Conservation (phyloP, 2,888 invertebrate species). For the Drosophila mettleri region DNA sequence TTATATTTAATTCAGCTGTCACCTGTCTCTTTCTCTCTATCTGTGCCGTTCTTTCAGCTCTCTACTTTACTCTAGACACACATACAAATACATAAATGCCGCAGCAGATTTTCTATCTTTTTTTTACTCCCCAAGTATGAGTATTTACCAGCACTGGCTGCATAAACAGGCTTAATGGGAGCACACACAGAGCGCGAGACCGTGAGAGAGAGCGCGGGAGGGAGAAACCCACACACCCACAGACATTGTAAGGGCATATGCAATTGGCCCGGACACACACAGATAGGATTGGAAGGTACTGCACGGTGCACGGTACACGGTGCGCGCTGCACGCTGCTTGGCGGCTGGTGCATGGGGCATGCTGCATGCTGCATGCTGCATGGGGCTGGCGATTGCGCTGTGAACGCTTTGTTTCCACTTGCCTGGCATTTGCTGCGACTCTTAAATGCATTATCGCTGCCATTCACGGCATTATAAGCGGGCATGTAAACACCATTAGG, state of each 20-base stretch:
- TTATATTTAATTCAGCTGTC: slow-evolving; percentile 25
- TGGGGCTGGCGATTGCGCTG: slow-evolving; percentile 22
- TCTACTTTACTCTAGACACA: neutral
- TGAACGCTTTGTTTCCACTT: slow-evolving; percentile 29
- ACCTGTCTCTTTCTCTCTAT: neutral
- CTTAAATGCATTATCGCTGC: slow-evolving; percentile 72
- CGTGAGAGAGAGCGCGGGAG: neutral
- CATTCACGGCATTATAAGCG: slow-evolving; percentile 70
- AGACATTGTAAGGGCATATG: slow-evolving; percentile 12
- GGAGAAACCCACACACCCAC: neutral
- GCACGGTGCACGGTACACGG: neutral
- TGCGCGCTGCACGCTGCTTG: neutral
- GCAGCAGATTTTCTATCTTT: slow-evolving; percentile 2
- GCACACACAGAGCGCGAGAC: neutral
- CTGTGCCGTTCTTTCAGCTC: neutral
- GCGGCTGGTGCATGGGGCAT: neutral
- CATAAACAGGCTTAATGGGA: slow-evolving; percentile 18
- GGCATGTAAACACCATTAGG: slow-evolving; percentile 70
- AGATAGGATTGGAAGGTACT: slow-evolving; percentile 23
- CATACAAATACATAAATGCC: slow-evolving; percentile 9
- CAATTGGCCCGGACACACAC: slow-evolving; percentile 20
- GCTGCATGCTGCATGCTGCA: neutral
- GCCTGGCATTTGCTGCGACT: slow-evolving; percentile 25
- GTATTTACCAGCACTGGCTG: slow-evolving; percentile 26
- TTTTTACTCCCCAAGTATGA: slow-evolving; percentile 3